These are phyloP conservation scores for Pluvianellus socialis DNA, from an alignment of 2,113 vertebrate species.

Conservation along the genomic window DNA sequence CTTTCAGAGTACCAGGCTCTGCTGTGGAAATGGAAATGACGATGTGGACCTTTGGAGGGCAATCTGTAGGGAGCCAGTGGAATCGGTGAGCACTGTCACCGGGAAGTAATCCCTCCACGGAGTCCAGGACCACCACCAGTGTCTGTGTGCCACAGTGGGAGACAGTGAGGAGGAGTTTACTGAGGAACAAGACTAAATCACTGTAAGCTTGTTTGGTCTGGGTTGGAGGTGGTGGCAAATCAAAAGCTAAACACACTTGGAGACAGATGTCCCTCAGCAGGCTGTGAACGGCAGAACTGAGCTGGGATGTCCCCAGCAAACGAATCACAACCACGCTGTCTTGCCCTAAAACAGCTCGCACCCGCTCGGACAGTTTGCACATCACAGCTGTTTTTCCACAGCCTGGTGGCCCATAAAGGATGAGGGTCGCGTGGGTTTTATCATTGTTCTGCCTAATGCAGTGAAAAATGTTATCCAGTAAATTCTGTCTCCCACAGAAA, in stretches of 20 bases:
- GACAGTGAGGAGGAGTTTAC: slow-evolving; percentile 61
- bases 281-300: slow-evolving; percentile 52
- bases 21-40: slow-evolving; percentile 69
- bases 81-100: slow-evolving; percentile 26
- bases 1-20: slow-evolving; percentile 33
- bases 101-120: slow-evolving; percentile 72
- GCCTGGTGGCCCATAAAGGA: slow-evolving; percentile 74
- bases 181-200: slow-evolving; percentile 74
- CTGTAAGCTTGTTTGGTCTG: slow-evolving; percentile 54
- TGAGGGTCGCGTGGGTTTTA: slow-evolving; percentile 59
- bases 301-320: slow-evolving; percentile 72
- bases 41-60: slow-evolving; percentile 78
- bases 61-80: slow-evolving; percentile 74
- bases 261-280: slow-evolving; percentile 75
- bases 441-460: slow-evolving; percentile 54
- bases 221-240: slow-evolving; percentile 63
- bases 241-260: slow-evolving; percentile 76
- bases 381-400: slow-evolving; percentile 80
- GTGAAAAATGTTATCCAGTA: slow-evolving; percentile 72
- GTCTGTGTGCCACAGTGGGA: slow-evolving; percentile 66
- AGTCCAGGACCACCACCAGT: slow-evolving; percentile 80
- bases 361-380: slow-evolving; percentile 72
- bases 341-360: slow-evolving; percentile 43
- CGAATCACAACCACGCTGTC: slow-evolving; percentile 54
- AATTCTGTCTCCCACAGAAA: slow-evolving; percentile 72